phyloP scores from a whole-genome alignment of 2,113 vertebrate species.

The Fregata magnificens region DNA sequence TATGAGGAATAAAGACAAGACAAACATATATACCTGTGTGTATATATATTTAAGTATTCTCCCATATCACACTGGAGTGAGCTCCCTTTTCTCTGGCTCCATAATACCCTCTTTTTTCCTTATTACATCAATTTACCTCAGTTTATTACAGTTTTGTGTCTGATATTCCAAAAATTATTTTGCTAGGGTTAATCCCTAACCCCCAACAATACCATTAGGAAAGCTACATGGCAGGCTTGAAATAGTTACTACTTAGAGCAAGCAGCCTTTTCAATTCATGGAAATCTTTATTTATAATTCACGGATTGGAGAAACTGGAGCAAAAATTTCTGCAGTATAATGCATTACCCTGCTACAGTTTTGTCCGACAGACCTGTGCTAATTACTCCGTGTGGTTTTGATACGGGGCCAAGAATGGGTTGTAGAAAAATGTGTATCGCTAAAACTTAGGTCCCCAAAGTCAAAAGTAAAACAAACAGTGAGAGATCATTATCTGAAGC shows the following conservation, averaged over 20 bases:
- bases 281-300: background rate
- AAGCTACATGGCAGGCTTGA: background rate
- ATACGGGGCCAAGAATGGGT: background rate
- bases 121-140: background rate
- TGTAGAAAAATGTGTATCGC: constrained; percentile 50
- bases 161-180: constrained; percentile 60
- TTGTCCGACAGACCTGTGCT: background rate
- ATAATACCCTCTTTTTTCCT: background rate
- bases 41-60: background rate
- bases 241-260: constrained; percentile 36
- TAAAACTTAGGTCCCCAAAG: constrained; percentile 44
- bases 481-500: constrained; percentile 47
- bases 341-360: background rate
- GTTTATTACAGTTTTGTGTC: constrained; percentile 28
- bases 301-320: background rate
- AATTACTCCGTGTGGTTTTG: constrained; percentile 30
- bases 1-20: background rate
- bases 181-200: constrained; percentile 57
- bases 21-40: background rate
- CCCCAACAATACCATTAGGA: background rate
- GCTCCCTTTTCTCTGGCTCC: background rate
- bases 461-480: constrained; percentile 50
- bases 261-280: background rate
- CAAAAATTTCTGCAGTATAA: background rate
- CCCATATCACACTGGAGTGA: background rate